Base-by-base conservation (phyloP, 2,113 vertebrate genomes). In the Rhadina sibilatrix region DNA sequence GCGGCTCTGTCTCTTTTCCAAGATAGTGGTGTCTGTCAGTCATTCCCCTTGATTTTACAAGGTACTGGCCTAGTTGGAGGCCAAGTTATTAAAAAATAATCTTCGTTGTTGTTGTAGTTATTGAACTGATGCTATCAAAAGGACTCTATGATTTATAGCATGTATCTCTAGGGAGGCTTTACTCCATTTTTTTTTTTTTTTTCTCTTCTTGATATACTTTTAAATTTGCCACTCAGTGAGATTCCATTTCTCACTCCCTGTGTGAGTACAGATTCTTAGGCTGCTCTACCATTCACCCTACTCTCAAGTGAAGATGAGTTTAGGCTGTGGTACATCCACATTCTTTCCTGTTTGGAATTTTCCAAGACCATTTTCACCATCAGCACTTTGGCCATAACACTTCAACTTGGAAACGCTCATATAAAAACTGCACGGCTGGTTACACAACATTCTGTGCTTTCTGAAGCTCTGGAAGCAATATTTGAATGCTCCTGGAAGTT, bases 81-180 rank as follows among this genome's bases (percentile, higher is more conserved):
- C 42, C 61, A 93, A 91, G 75, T 95, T 97, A 95, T 89, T 96
- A 94, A 97, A 96, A 95, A 96, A 71, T 89, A 95, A 88, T 70
- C 69, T 94, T 91, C 56, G 53, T 57, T 95, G 70, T 94, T 94
- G 76, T 74, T 85, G 25, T 68, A 63, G 42, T 95, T 96, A 94
- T 96, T 93, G 71, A 92, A 89, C 75, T 85, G 75, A 68, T 89
- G 60, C 59, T 96, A 94, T 89, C 93, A 90, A 87, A 97, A 53
- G 37, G 47, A 96, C 82, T 92, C 33, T 53, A 13, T 93, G 87
- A 93, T 97, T 75, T 95, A 90, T 47, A 80, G 17, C 50, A 40
- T 40, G 35, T 89, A 13, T 53, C 69, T 87, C 72, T 57, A 81
- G 30, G 21, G 74, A 95, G 21, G n/a, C 6, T 95, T 96, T 80